Conservation (phyloP, 1,140 invertebrate species). For the Scaptomyza pallida region DNA sequence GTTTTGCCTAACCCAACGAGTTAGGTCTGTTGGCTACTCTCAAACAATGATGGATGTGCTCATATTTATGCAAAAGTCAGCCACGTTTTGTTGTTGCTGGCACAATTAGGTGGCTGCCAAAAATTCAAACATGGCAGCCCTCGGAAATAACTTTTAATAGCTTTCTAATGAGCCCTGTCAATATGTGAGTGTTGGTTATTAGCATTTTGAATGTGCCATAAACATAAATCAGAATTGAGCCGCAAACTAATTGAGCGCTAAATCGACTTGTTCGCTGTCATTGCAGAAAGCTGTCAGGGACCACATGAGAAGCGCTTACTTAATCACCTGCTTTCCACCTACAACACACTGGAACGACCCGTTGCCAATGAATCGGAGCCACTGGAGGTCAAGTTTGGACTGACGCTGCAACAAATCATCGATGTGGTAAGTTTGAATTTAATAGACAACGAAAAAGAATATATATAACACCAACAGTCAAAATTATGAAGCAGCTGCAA, state of each 20-base stretch:
- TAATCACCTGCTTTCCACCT: conserved; percentile 94
- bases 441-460: conserved; percentile 7
- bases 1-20: neutral
- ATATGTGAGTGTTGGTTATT: conserved; percentile 43
- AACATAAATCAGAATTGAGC: conserved; percentile 50
- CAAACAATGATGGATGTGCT: conserved; percentile 2
- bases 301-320: conserved; percentile 95
- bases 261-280: conserved; percentile 11
- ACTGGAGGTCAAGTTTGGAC: conserved; percentile 96
- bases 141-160: conserved; percentile 61
- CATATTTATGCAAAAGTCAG: conserved; percentile 1
- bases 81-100: conserved; percentile 12
- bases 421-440: conserved; percentile 94
- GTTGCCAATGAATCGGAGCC: conserved; percentile 97
- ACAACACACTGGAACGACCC: conserved; percentile 97
- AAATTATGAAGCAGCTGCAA: conserved; percentile 12
- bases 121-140: conserved; percentile 40
- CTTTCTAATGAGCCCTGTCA: conserved; percentile 64
- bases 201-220: conserved; percentile 54
- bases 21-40: neutral
- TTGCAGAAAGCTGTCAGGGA: conserved; percentile 91
- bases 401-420: conserved; percentile 99
- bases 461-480: conserved; percentile 9
- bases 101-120: conserved; percentile 58
- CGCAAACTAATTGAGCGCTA: conserved; percentile 50